Base-by-base conservation (phyloP, 2,888 invertebrate genomes). In the Meta bourneti region DNA sequence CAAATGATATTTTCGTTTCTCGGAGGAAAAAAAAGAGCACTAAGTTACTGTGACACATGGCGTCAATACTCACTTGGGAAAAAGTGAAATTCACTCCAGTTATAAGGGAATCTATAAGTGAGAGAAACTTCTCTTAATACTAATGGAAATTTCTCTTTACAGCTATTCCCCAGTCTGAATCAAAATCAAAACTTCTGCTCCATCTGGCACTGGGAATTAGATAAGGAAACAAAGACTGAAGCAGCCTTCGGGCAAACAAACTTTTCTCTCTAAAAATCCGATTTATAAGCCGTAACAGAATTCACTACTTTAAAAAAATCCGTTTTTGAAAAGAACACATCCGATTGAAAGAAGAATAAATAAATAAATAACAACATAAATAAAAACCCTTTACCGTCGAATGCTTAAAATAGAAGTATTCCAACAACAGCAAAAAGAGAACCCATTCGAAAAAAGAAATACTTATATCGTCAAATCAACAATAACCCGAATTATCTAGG, bases 381-480 rank as follows among this genome's bases (percentile, higher is more conserved):
- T 49, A 70, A 48, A 77, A 72, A 48, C 20, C 54, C 54, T 74
- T 74, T 34, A 20, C 34, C n/a, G 9, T 20, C 70, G 84, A 89
- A 81, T 61, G 61, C 75, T 20, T 52, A 82, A 82, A 51, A 82
- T 81, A 81, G 49, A 51, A 61, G 70, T 74, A 80, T 69, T 54
- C 72, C 54, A 51, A 49, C 70, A 9, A 61, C 16, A 49, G 48
- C 54, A 70, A 49, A 82, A 69, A 89, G 20, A 16, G 54, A 79
- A 79, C 20, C 11, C 70, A 89, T 34, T 34, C 34, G 71, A 85
- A 91, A 81, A 82, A n/a, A 34, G 90, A 91, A 91, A 86, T 80
- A 86, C 90, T 91, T 91, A 86, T 86, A 91, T 91, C 86, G 81
- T 86, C 90, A 91, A 91, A 91, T 91, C 90, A 91, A 86, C 90